These are phyloP conservation scores for Ectropis crepuscularia DNA, from an alignment of 2,888 invertebrate species.

Conservation along the genomic window DNA sequence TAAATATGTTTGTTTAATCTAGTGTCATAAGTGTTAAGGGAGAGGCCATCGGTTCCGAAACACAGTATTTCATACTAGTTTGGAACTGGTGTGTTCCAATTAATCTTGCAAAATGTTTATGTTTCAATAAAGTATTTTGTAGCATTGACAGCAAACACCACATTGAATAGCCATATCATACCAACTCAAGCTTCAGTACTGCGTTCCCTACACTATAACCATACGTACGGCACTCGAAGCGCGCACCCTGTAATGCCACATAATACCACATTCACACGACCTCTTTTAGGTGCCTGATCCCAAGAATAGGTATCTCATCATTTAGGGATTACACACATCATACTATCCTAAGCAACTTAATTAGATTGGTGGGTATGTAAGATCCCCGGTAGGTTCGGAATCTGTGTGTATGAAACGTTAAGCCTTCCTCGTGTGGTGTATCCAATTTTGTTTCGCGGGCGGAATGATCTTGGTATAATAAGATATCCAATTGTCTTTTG, in stretches of 20 bases:
- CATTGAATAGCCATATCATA: too few species aligned
- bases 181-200: background rate
- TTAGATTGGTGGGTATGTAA: conserved; percentile 34
- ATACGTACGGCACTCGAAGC: conserved; percentile 31
- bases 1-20: too few species aligned
- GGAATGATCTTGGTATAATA: conserved; percentile 23
- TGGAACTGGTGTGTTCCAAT: too few species aligned
- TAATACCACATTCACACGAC: conserved; percentile 38
- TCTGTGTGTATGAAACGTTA: conserved; percentile 22
- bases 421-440: conserved; percentile 24
- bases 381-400: conserved; percentile 27
- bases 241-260: conserved; percentile 32
- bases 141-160: too few species aligned
- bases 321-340: conserved; percentile 40
- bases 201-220: background rate
- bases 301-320: conserved; percentile 38
- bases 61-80: too few species aligned
- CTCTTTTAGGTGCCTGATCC: conserved; percentile 40
- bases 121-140: too few species aligned
- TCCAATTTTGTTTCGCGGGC: conserved; percentile 25
- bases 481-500: conserved; percentile 16
- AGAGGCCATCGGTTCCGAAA: too few species aligned
- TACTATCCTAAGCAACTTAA: conserved; percentile 40
- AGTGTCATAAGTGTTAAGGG: too few species aligned
- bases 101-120: too few species aligned